These are phyloP conservation scores for Malaclemys terrapin DNA, from an alignment of 2,113 vertebrate species.

Conservation along the genomic window DNA sequence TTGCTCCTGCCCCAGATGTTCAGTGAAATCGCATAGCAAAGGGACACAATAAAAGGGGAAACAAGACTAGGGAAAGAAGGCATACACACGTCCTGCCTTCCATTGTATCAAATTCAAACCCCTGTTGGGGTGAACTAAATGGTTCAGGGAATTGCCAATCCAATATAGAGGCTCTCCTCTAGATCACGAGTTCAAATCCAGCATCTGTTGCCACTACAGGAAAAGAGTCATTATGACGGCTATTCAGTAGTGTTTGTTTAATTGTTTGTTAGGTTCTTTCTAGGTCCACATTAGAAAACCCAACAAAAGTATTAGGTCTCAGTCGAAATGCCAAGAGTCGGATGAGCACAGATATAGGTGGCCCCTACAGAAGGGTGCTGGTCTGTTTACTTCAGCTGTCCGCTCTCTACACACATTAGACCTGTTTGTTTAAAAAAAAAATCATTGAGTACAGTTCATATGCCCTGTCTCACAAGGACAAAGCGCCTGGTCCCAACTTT, in stretches of 20 bases:
- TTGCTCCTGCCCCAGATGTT: background rate
- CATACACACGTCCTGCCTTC: background rate
- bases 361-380: background rate
- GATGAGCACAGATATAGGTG: background rate
- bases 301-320: background rate
- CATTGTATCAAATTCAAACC: background rate
- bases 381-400: background rate
- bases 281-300: conserved; percentile 22
- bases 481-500: background rate
- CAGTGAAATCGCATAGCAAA: background rate
- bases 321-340: background rate
- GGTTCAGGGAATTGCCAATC: background rate
- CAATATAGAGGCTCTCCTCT: background rate
- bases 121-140: background rate
- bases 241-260: background rate
- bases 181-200: conserved; percentile 13
- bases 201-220: conserved; percentile 4
- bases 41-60: background rate
- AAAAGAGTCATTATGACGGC: background rate
- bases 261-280: background rate
- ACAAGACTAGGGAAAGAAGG: background rate
- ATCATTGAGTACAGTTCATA: background rate
- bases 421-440: background rate
- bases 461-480: background rate
- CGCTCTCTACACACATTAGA: background rate